phyloP scores from a whole-genome alignment of 2,888 invertebrate species.

The Drosophila paracracens region DNA sequence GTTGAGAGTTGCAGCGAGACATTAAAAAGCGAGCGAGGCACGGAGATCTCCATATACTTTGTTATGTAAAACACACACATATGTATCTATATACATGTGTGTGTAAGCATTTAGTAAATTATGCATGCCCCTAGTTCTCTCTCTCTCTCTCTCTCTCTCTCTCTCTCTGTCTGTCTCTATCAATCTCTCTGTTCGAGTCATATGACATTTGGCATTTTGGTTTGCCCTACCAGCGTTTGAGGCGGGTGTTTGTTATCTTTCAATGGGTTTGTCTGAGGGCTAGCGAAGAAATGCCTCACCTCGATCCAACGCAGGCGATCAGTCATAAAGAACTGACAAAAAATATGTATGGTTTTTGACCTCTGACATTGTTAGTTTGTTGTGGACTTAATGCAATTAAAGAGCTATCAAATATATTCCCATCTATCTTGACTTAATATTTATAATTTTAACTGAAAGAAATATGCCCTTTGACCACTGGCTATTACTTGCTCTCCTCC shows the following conservation, averaged over 20 bases:
- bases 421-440: background rate
- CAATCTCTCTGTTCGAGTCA: background rate
- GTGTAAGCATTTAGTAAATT: slow-evolving; percentile 26
- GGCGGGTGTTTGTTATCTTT: slow-evolving; percentile 25
- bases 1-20: slow-evolving; percentile 11
- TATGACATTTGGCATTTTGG: slow-evolving; percentile 23
- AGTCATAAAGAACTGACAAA: slow-evolving; percentile 22
- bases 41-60: slow-evolving; percentile 10
- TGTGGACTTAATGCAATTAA: background rate
- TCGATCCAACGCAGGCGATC: slow-evolving; percentile 30
- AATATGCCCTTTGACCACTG: background rate
- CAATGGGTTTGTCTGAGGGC: slow-evolving; percentile 13
- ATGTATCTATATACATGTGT: background rate
- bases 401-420: background rate
- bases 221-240: slow-evolving; percentile 14
- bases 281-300: slow-evolving; percentile 1
- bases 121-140: slow-evolving; percentile 12
- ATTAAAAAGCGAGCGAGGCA: background rate
- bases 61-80: slow-evolving; percentile 42
- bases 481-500: too few relatives aligned
- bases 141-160: background rate
- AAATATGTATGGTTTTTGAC: slow-evolving; percentile 22
- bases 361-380: slow-evolving; percentile 13
- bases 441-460: background rate
- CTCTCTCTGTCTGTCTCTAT: background rate